phyloP scores from a whole-genome alignment of 1,140 invertebrate species.

The Megathymus violae region DNA sequence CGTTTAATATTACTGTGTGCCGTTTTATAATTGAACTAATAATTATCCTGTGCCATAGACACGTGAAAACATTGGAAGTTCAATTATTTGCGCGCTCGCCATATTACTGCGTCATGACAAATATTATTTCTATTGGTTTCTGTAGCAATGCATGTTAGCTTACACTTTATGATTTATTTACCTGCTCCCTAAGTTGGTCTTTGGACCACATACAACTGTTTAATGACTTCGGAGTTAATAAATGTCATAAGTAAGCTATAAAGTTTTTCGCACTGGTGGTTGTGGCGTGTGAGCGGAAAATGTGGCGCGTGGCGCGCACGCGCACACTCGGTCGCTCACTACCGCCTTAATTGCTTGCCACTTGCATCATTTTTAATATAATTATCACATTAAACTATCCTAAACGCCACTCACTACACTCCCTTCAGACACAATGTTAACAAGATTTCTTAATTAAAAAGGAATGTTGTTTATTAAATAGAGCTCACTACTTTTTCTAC shows the following conservation, averaged over 20 bases:
- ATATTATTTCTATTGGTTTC: too few relatives aligned
- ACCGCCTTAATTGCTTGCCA: slow-evolving; percentile 38
- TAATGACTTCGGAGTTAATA: too few relatives aligned
- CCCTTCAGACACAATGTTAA: neutral
- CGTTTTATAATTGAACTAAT: slow-evolving; percentile 64
- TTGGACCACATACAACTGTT: too few relatives aligned
- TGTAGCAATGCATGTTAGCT: too few relatives aligned
- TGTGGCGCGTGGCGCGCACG: slow-evolving; percentile 48
- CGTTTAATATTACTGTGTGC: slow-evolving; percentile 61
- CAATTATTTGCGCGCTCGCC: slow-evolving; percentile 38
- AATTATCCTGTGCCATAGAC: slow-evolving; percentile 64
- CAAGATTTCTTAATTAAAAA: neutral
- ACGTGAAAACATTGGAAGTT: slow-evolving; percentile 52
- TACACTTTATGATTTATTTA: too few relatives aligned
- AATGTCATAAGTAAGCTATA: neutral
- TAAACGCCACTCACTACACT: slow-evolving; percentile 3
- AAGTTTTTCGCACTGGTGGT: slow-evolving; percentile 12
- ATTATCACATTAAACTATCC: slow-evolving; percentile 20
- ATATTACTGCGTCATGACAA: too few relatives aligned
- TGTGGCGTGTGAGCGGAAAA: slow-evolving; percentile 32
- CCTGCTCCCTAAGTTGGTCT: too few relatives aligned
- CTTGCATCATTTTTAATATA: slow-evolving; percentile 36
- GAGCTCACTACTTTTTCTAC: too few relatives aligned
- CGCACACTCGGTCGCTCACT: slow-evolving; percentile 14
- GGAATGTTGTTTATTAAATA: neutral